phyloP scores from a whole-genome alignment of 1,140 invertebrate genomes.

The Galendromus occidentalis region DNA sequence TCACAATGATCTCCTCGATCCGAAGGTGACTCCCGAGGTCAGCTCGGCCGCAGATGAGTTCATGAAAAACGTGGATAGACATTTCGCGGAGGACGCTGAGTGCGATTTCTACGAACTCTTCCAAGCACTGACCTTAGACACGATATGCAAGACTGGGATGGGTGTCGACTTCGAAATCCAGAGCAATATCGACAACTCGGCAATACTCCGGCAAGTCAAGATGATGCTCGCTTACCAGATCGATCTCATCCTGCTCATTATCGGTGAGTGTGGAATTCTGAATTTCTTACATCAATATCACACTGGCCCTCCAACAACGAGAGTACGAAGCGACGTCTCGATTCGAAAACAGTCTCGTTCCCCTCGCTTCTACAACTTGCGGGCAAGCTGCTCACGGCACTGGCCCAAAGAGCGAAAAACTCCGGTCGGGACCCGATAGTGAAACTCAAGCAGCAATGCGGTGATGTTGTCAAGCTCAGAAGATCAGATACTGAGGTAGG shows the following conservation, averaged over 20 bases:
- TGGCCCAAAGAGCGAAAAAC: background rate
- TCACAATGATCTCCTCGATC: background rate
- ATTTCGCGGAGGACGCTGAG: background rate
- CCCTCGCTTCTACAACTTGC: background rate
- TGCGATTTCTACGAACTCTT: background rate
- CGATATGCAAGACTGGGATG: background rate
- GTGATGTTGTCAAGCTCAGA: background rate
- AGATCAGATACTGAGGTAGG: background rate
- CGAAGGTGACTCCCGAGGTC: background rate
- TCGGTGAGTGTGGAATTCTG: background rate
- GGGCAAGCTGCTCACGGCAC: background rate
- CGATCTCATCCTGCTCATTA: background rate
- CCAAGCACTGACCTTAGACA: background rate
- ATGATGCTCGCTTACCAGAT: background rate
- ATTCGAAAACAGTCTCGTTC: background rate
- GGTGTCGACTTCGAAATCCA: background rate
- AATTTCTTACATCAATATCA: background rate
- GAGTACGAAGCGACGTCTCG: background rate
- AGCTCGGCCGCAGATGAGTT: background rate
- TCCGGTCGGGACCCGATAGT: background rate
- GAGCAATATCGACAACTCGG: background rate
- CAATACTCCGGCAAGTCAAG: background rate
- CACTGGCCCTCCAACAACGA: background rate
- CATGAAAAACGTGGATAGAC: background rate
- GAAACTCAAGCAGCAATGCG: background rate